Conservation (phyloP, 2,113 vertebrate genomes). For the Myocastor coypus region DNA sequence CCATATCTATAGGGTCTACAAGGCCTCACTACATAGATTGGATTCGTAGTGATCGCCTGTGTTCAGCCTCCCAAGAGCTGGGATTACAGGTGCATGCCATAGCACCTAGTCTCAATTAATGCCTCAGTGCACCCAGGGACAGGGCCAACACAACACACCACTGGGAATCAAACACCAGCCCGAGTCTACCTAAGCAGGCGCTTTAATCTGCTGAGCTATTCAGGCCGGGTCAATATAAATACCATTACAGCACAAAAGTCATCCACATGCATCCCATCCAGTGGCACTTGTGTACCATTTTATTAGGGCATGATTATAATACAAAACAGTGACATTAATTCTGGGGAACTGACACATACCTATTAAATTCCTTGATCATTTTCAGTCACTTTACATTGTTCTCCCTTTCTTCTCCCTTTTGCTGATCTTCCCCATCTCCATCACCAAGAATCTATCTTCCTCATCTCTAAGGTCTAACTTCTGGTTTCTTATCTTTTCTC, state of each 20-base stretch:
- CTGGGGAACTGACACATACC: not conserved
- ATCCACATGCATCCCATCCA: not conserved
- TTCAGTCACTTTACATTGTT: not conserved
- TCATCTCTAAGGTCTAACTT: not conserved
- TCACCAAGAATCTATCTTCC: not conserved
- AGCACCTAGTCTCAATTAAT: too few species aligned
- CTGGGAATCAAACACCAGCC: too few species aligned
- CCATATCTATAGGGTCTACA: too few species aligned
- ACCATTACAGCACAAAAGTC: conserved; percentile 11
- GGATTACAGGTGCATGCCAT: too few species aligned
- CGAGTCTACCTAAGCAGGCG: too few species aligned
- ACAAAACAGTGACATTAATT: not conserved
- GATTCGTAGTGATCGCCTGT: too few species aligned
- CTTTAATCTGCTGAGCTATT: too few species aligned
- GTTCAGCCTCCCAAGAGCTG: too few species aligned
- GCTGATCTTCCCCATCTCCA: not conserved
- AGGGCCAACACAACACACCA: too few species aligned
- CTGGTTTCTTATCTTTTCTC: not conserved
- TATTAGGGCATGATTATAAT: not conserved
- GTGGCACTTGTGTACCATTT: not conserved
- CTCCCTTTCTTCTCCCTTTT: not conserved
- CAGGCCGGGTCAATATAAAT: not conserved
- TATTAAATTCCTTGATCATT: not conserved
- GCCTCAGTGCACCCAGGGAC: too few species aligned
- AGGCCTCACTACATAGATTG: too few species aligned